Base-by-base conservation (phyloP, 2,113 vertebrate species). In the Oplegnathus fasciatus region DNA sequence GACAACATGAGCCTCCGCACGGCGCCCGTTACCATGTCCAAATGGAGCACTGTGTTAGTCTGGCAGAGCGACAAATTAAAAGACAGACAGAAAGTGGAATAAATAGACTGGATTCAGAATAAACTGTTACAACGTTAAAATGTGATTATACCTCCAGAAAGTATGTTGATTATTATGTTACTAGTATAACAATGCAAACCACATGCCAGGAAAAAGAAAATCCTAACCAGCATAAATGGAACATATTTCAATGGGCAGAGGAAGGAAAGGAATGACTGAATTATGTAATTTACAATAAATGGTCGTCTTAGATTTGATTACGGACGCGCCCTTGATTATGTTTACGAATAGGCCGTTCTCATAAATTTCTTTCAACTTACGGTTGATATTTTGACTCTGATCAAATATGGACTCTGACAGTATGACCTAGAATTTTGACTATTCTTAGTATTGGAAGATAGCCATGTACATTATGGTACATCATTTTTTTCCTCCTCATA, bases 11-110 rank as follows among this genome's bases (percentile, higher is more conserved):
- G 95, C 9, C 94, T 95, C 46, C 89, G 96, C 82, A 99, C 94
- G 28, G 97, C 91, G 1, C 95, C 97, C 0, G 84, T 96, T 1
- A 78, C 92, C 77, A 97, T 92, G 90, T 99, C 97, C 89, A 99
- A 22, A 75, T 98, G 92, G 30, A 99, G 91, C 78, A 99, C 94
- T 1, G 95, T 94, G 86, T 98, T 97, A 86, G 95, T 98, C 98
- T 99, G 91, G 15, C 77, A 92, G 84, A 22, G 11, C 48, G n/a
- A 82, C 5, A n/a, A 37, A 28, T 2, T 14, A 2, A 34, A 28
- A 77, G 6, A 60, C 18, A 70, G 30, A 50, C 8, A 50, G 65
- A 52, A 9, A 24, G 22, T 3, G 13, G 42, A 28, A 26, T 22
- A 14, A 30, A 54, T 28, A 52, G 60, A 30, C 7, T 28, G 2